Evolutionary conservation across 37 sponge, comb jelly and placozoan genomes (phyloP).

Genomic region (Halisarca cf. caerulea): DNA sequence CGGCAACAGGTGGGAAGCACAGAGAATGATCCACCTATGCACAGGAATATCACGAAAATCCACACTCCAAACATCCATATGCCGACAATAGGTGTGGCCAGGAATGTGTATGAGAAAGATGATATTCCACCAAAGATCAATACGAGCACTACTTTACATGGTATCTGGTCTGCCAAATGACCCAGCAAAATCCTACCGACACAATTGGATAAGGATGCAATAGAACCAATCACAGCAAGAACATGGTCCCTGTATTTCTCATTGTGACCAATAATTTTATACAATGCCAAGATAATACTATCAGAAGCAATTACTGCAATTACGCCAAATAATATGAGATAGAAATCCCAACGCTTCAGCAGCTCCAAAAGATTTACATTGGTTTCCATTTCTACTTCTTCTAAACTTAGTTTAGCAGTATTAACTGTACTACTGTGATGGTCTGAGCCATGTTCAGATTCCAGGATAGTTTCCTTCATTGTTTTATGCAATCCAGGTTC

Average conservation of each 20-base stretch:
- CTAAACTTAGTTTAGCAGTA: too few species aligned
- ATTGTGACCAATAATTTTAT: conserved; percentile 64
- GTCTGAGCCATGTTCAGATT: too few species aligned
- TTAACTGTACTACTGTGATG: too few species aligned
- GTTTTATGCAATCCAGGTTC: too few species aligned
- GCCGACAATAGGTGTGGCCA: conserved; percentile 5
- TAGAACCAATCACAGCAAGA: conserved; percentile 62
- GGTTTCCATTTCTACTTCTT: background rate
- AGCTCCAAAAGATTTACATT: conserved; percentile 53
- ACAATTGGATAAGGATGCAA: conserved; percentile 67
- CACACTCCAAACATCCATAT: conserved; percentile 58
- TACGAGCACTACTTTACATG: conserved; percentile 62
- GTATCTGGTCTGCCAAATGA: conserved; percentile 57
- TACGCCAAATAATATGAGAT: conserved; percentile 79
- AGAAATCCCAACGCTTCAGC: conserved; percentile 66
- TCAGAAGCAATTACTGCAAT: conserved; percentile 47
- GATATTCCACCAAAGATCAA: conserved; percentile 40
- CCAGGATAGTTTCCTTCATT: too few species aligned
- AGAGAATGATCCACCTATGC: conserved; percentile 44
- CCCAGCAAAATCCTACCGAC: conserved; percentile 79
- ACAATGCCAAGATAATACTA: conserved; percentile 34
- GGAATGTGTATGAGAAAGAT: conserved; percentile 51
- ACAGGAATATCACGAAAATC: conserved; percentile 83
- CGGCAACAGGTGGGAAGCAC: background rate
- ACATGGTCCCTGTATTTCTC: conserved; percentile 66